Conservation (phyloP, 2,113 vertebrate species). For the Etheostoma spectabile region DNA sequence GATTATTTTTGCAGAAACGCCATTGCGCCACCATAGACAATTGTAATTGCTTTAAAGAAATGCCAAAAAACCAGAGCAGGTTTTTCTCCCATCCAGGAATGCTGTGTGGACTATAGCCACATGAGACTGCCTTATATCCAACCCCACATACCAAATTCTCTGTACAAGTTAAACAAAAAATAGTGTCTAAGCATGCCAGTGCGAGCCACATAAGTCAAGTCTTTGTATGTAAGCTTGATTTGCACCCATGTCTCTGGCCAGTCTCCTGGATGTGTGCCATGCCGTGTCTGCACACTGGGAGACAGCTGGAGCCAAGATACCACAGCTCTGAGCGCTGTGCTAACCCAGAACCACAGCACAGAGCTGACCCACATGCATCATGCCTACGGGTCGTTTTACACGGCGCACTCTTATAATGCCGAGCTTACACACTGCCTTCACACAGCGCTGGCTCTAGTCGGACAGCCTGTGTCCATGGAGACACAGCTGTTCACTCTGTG, state of each 20-base stretch:
- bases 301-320: slow-evolving; percentile 36
- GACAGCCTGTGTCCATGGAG: not conserved
- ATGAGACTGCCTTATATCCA: not conserved
- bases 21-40: too few species aligned
- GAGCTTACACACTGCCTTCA: not conserved
- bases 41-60: too few species aligned
- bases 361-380: slow-evolving; percentile 63
- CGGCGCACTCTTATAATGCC: slow-evolving; percentile 5
- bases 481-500: slow-evolving; percentile 4
- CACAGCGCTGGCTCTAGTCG: not conserved
- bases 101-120: too few species aligned
- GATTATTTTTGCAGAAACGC: too few species aligned
- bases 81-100: too few species aligned
- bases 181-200: not conserved
- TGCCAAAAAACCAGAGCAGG: too few species aligned
- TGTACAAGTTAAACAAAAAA: not conserved
- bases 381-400: slow-evolving; percentile 42
- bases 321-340: slow-evolving; percentile 25
- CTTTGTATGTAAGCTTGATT: not conserved
- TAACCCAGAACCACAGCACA: slow-evolving; percentile 45
- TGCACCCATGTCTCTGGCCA: not conserved
- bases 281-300: slow-evolving; percentile 8
- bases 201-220: not conserved
- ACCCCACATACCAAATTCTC: not conserved
- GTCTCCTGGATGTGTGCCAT: slow-evolving; percentile 6